Evolutionary conservation across 1,140 invertebrate species (phyloP), one percentile per base, ranked within the genome.

Genomic region (Pseudomyrmex pallidus): DNA sequence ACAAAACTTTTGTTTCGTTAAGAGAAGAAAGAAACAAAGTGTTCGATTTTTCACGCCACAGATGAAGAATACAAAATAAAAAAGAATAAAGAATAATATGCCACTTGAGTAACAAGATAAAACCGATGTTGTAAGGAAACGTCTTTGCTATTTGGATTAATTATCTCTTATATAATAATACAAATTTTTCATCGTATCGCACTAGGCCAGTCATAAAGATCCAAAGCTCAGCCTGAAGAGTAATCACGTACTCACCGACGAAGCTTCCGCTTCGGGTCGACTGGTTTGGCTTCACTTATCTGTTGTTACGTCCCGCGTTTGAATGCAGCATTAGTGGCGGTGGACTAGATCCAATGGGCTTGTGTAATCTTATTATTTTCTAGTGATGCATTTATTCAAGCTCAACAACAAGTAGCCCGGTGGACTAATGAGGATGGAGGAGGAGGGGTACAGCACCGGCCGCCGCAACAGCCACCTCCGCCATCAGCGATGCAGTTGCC

Each of bases 311-410:
- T 77, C 62, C 20, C 17, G 85, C 80, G 73, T 80, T 84, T 74
- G 88, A 83, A 87, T 91, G 84, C 87, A 84, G 85, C 90, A 90
- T 90, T 91, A 92, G 92, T 90, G 86, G 87, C 91, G 90, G 91
- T 92, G 92, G 86, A 89, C 90, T 92, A 93, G 90, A 93, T 92
- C 90, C 90, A 92, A 92, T 88, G 92, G 93, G 91, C 92, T 92
- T 90, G 92, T 93, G 92, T 93, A 92, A 93, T 94, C 94, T 95
- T 96, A 96, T 96, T 96, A 96, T 97, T 97, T 97, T 97, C 96
- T 97, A 97, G 97, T 97, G 97, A 97, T 97, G 97, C 97, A 96
- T 97, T 97, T 97, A 97, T 97, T 97, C 97, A 97, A 97, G 97
- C 97, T 97, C 97, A 97, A 96, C 97, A 96, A 96, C 97, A 97